Conservation (phyloP, 2,113 vertebrate species). For the Aegithalos caudatus region DNA sequence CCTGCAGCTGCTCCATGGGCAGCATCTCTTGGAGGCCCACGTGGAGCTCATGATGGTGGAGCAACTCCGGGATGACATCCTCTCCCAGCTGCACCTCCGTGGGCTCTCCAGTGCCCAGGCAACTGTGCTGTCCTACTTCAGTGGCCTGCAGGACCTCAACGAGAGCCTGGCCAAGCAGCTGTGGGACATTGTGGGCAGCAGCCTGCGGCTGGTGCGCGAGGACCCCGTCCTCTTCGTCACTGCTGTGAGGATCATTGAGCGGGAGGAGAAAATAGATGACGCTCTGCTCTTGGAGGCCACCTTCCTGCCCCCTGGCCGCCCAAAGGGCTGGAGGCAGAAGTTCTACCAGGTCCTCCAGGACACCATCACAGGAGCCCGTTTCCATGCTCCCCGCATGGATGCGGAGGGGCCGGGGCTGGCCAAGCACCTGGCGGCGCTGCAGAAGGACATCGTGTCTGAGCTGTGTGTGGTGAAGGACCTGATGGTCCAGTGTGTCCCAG, state of each 20-base stretch:
- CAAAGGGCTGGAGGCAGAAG: constrained; percentile 85
- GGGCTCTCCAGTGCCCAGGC: constrained; percentile 37
- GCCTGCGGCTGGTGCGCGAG: constrained; percentile 78
- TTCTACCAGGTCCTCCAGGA: constrained; percentile 85
- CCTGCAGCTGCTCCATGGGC: constrained; percentile 80
- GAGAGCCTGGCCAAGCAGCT: constrained; percentile 83
- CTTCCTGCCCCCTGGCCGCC: constrained; percentile 79
- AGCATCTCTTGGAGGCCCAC: constrained; percentile 87
- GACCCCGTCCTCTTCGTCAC: constrained; percentile 90
- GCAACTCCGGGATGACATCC: constrained; percentile 83
- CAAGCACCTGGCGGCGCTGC: constrained; percentile 82
- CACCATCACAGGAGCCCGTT: constrained; percentile 49
- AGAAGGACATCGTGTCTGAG: constrained; percentile 82
- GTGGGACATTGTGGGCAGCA: constrained; percentile 81
- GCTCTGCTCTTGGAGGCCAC: constrained; percentile 62
- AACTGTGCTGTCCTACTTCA: constrained; percentile 80
- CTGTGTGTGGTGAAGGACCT: constrained; percentile 83
- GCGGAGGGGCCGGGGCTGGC: constrained; percentile 78
- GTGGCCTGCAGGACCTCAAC: constrained; percentile 82
- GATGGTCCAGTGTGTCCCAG: constrained; percentile 89
- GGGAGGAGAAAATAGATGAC: constrained; percentile 83
- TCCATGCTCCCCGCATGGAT: constrained; percentile 15
- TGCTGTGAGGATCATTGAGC: constrained; percentile 88
- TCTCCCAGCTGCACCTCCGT: constrained; percentile 74
- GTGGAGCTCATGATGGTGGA: constrained; percentile 86